Conservation (phyloP, 1,140 invertebrate genomes). For the Laupala kohalensis region DNA sequence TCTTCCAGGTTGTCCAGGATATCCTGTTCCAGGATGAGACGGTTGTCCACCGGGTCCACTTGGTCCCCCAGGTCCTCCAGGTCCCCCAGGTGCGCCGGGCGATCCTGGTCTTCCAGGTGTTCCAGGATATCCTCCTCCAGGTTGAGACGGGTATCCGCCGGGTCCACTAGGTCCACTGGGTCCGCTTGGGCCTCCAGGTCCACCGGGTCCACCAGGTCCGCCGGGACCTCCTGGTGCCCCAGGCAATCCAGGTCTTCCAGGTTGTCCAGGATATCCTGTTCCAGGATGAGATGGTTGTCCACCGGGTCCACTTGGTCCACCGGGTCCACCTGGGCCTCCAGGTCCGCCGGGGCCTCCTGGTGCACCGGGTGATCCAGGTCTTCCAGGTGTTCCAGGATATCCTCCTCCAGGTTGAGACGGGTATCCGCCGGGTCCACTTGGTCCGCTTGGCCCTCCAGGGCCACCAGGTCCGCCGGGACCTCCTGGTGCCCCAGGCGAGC, state of each 20-base stretch:
- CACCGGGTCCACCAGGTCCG: slow-evolving; percentile 35
- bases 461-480: slow-evolving; percentile 15
- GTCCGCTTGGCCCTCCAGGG: slow-evolving; percentile 11
- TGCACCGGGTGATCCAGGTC: slow-evolving; percentile 31
- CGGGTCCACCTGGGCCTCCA: slow-evolving; percentile 36
- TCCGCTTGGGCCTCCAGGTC: slow-evolving; percentile 35
- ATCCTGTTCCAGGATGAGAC: neutral
- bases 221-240: slow-evolving; percentile 32
- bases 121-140: neutral
- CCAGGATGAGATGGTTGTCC: slow-evolving; percentile 24
- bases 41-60: too few species aligned
- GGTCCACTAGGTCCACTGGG: slow-evolving; percentile 21
- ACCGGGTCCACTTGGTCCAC: slow-evolving; percentile 35
- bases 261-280: neutral
- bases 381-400: neutral
- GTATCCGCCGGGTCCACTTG: slow-evolving; percentile 8
- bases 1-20: slow-evolving; percentile 24
- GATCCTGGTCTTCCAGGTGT: too few species aligned
- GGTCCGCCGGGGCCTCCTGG: slow-evolving; percentile 31
- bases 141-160: neutral
- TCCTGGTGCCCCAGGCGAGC: slow-evolving; percentile 13
- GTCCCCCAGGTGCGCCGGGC: too few species aligned
- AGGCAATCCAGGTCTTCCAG: slow-evolving; percentile 33
- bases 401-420: neutral
- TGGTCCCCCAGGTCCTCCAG: too few species aligned